phyloP scores from a whole-genome alignment of 2,888 invertebrate genomes.

The Coleophora deauratella region DNA sequence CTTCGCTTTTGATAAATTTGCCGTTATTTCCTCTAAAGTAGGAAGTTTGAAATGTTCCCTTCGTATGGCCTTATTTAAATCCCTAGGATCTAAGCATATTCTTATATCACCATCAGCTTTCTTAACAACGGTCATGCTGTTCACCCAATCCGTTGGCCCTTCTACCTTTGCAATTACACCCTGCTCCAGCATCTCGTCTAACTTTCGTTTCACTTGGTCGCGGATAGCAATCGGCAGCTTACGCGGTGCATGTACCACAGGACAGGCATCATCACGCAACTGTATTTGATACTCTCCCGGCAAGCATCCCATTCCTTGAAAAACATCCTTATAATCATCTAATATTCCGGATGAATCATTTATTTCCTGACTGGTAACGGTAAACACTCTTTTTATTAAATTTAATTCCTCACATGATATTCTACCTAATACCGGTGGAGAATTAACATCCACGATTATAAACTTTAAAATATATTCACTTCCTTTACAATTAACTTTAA shows the following conservation, averaged over 20 bases:
- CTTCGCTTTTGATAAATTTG: too few species aligned
- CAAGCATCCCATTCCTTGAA: conserved; percentile 9
- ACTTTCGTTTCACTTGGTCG: conserved; percentile 3
- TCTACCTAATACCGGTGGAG: conserved; percentile 4
- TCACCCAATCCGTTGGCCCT: too few species aligned
- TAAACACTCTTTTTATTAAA: conserved; percentile 3
- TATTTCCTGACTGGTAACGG: not conserved
- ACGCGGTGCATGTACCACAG: conserved; percentile 7
- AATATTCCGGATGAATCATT: too few species aligned
- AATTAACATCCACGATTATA: conserved; percentile 7
- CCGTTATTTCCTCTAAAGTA: conserved; percentile 12
- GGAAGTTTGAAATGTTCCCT: conserved; percentile 13
- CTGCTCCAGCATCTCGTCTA: conserved; percentile 1
- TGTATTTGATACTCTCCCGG: conserved; percentile 5
- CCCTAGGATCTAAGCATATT: conserved; percentile 12
- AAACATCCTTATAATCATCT: conserved; percentile 4
- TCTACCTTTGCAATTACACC: conserved; percentile 9
- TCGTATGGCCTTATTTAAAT: conserved; percentile 11
- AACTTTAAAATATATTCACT: conserved; percentile 5
- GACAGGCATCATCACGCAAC: conserved; percentile 2
- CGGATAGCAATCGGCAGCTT: conserved; percentile 8
- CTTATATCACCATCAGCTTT: conserved; percentile 10
- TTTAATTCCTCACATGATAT: conserved; percentile 4
- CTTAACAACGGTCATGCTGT: too few species aligned
- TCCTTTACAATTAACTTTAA: conserved; percentile 5